phyloP scores from a whole-genome alignment of 2,797 vertebrate species.

The Heliangelus exortis region DNA sequence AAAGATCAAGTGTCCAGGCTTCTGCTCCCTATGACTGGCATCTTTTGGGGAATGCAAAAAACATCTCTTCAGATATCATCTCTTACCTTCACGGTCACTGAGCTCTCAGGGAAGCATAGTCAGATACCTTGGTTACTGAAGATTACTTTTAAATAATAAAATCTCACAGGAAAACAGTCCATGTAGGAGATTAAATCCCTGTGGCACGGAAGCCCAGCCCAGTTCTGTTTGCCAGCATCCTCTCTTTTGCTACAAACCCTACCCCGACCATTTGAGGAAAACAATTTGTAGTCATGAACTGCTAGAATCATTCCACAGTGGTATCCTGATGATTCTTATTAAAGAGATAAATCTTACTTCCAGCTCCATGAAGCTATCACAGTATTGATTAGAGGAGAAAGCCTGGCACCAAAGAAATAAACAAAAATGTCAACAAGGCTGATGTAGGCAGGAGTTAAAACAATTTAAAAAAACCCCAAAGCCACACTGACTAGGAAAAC shows the following conservation, averaged over 20 bases:
- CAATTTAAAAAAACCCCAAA: neutral
- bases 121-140: neutral
- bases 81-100: neutral
- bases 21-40: neutral
- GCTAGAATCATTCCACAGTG: slow-evolving; percentile 45
- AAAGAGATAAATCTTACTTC: slow-evolving; percentile 74
- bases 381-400: slow-evolving; percentile 35
- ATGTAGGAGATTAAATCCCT: neutral
- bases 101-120: neutral
- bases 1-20: neutral
- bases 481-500: neutral
- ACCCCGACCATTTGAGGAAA: neutral
- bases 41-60: neutral
- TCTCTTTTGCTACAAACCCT: slow-evolving; percentile 28
- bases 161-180: neutral
- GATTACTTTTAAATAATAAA: slow-evolving; percentile 6
- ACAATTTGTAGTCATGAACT: slow-evolving; percentile 55
- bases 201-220: neutral
- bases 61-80: neutral
- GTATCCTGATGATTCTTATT: slow-evolving; percentile 65
- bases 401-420: slow-evolving; percentile 47
- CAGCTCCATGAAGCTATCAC: slow-evolving; percentile 25
- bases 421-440: slow-evolving; percentile 27
- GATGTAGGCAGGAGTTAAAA: slow-evolving; percentile 19
- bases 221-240: slow-evolving; percentile 1